These are phyloP conservation scores for Pitangus sulphuratus DNA, from an alignment of 2,797 vertebrate genomes.

Conservation along the genomic window DNA sequence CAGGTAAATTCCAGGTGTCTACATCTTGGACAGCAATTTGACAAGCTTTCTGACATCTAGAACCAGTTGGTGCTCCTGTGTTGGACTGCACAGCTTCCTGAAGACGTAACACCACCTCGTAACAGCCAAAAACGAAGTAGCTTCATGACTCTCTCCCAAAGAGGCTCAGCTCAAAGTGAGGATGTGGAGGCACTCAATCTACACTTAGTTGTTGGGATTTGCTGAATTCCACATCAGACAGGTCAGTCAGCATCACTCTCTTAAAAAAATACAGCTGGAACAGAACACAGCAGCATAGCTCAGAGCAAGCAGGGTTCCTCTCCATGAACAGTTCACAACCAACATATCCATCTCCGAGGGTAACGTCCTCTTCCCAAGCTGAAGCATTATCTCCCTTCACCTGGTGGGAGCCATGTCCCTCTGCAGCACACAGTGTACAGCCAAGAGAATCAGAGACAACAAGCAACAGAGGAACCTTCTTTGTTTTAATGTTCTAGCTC, in stretches of 20 bases:
- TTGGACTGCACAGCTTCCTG: not conserved
- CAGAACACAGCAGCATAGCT: not conserved
- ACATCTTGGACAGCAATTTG: not conserved
- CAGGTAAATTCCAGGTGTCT: not conserved
- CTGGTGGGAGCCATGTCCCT: fast-evolving
- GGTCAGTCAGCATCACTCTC: not conserved
- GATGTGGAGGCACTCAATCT: not conserved
- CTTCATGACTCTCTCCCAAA: not conserved
- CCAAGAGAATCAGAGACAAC: not conserved
- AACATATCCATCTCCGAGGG: not conserved
- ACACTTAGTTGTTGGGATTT: not conserved
- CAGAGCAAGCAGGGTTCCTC: not conserved
- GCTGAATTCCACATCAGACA: not conserved
- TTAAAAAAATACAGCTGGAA: not conserved
- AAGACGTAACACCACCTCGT: not conserved
- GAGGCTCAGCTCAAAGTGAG: not conserved
- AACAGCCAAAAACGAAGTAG: not conserved
- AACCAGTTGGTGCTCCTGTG: not conserved
- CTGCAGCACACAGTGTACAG: fast-evolving
- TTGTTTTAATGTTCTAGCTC: not conserved
- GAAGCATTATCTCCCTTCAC: not conserved
- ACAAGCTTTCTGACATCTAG: not conserved
- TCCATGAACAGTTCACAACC: not conserved
- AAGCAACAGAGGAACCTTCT: not conserved
- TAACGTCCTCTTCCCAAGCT: fast-evolving